phyloP scores from a whole-genome alignment of 1,140 invertebrate genomes.

The Streblospio benedicti region DNA sequence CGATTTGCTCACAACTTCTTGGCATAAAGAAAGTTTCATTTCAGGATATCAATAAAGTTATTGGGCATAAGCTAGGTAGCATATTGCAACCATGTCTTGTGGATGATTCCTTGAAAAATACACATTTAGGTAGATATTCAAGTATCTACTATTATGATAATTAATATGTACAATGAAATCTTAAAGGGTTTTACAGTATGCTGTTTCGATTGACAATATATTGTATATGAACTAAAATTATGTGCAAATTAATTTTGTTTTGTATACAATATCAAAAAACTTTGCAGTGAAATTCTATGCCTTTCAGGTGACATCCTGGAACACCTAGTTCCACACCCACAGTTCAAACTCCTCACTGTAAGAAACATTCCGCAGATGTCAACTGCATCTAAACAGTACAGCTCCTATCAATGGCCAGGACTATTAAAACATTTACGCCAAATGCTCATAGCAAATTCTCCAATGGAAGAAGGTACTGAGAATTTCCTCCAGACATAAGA shows the following conservation, averaged over 20 bases:
- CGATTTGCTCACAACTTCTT: slow-evolving; percentile 39
- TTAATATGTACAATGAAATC: not conserved
- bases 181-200: too few species aligned
- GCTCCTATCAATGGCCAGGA: slow-evolving; percentile 41
- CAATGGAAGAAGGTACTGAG: slow-evolving; percentile 43
- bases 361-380: slow-evolving; percentile 44
- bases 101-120: not conserved
- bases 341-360: slow-evolving; percentile 41
- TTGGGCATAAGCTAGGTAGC: slow-evolving; percentile 40
- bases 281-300: not conserved
- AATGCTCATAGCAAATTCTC: slow-evolving; percentile 43
- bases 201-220: too few species aligned
- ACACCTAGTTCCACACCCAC: slow-evolving; percentile 36
- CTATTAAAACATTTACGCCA: slow-evolving; percentile 42
- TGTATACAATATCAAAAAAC: too few species aligned
- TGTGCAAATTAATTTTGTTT: too few species aligned
- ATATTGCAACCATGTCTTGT: slow-evolving; percentile 35
- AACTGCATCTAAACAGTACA: slow-evolving; percentile 35
- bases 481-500: not conserved
- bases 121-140: not conserved
- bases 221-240: too few species aligned
- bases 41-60: slow-evolving; percentile 44
- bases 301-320: slow-evolving; percentile 37
- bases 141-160: not conserved
- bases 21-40: slow-evolving; percentile 44